Evolutionary conservation across 2,113 vertebrate species (phyloP).

Genomic region (Bostrychus sinensis): DNA sequence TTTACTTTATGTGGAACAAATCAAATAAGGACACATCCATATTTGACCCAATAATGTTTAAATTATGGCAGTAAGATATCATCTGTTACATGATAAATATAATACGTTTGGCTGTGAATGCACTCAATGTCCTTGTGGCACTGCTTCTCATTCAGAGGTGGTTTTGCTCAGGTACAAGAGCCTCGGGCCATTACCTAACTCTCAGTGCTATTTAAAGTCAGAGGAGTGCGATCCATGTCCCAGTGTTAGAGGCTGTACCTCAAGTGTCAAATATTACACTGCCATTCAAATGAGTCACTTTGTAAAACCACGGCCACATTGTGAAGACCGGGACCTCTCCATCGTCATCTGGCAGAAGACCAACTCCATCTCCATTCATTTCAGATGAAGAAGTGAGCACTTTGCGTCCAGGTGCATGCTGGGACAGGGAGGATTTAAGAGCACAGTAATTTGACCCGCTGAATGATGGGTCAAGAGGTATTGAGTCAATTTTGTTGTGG

Average conservation of each 20-base stretch:
- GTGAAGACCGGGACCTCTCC: conserved; percentile 3
- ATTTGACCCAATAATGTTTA: conserved; percentile 6
- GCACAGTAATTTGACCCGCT: neutral
- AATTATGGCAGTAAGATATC: neutral
- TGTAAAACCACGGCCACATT: neutral
- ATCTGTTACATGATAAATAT: conserved; percentile 9
- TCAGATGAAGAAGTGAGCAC: conserved; percentile 17
- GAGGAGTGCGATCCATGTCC: conserved; percentile 42
- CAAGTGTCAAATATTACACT: conserved; percentile 25
- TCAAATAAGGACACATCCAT: conserved; percentile 1
- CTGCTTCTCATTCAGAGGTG: conserved; percentile 35
- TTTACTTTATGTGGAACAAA: neutral
- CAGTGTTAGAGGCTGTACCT: conserved; percentile 11
- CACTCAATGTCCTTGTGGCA: conserved; percentile 28
- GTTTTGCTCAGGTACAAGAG: conserved; percentile 31
- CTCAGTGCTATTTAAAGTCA: conserved; percentile 47
- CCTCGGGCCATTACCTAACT: conserved; percentile 41
- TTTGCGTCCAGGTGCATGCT: conserved; percentile 11
- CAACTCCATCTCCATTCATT: conserved; percentile 34
- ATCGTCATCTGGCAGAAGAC: conserved; percentile 5
- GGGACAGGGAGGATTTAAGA: conserved; percentile 1
- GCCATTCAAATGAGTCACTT: conserved; percentile 32
- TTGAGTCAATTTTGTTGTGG: too few species aligned
- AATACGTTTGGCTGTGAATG: conserved; percentile 14
- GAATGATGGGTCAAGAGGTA: neutral